phyloP scores from a whole-genome alignment of 2,113 vertebrate species.

The Phaethornis superciliosus region DNA sequence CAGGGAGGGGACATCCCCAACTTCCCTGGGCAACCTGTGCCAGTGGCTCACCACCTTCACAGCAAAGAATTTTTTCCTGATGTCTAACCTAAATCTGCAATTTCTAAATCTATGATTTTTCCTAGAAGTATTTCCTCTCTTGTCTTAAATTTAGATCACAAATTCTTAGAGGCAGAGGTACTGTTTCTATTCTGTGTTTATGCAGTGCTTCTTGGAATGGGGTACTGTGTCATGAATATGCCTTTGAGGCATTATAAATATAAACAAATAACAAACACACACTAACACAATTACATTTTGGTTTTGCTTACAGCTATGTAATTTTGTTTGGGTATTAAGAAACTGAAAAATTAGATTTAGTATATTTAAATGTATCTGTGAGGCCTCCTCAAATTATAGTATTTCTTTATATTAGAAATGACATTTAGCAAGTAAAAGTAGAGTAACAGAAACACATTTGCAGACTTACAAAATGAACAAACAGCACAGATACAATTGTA shows the following conservation, averaged over 20 bases:
- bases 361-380: background rate
- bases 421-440: background rate
- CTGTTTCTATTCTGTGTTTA: conserved; percentile 7
- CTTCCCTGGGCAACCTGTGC: too few species aligned
- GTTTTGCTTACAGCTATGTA: conserved; percentile 28
- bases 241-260: conserved; percentile 19
- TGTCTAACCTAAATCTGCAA: too few species aligned
- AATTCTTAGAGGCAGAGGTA: background rate
- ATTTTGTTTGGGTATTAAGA: conserved; percentile 22
- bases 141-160: background rate
- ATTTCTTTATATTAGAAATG: conserved; percentile 34
- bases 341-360: conserved; percentile 33
- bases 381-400: background rate
- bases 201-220: background rate
- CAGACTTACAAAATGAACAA: background rate
- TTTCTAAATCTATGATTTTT: background rate
- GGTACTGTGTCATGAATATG: background rate
- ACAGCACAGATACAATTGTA: background rate
- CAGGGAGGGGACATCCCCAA: too few species aligned
- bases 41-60: too few species aligned
- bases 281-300: conserved; percentile 33
- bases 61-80: too few species aligned
- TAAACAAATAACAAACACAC: conserved; percentile 12
- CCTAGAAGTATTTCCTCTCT: background rate
- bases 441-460: background rate